These are phyloP conservation scores for Ceratina australensis DNA, from an alignment of 1,140 invertebrate species.

Conservation along the genomic window DNA sequence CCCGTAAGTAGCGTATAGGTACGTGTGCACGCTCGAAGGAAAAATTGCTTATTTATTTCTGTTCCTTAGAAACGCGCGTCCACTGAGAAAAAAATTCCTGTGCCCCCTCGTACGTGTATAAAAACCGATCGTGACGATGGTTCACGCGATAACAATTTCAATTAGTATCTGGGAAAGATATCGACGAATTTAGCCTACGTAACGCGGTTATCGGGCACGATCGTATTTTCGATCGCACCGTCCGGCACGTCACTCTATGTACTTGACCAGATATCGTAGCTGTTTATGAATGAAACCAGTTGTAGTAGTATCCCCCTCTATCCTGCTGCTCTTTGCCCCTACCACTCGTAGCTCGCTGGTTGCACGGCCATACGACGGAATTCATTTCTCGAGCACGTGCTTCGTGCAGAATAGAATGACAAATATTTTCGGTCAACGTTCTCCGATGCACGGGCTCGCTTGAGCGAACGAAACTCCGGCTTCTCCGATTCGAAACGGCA, in stretches of 20 bases:
- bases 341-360: constrained; percentile 29
- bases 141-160: background rate
- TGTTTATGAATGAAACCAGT: constrained; percentile 61
- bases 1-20: no score
- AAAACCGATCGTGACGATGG: background rate
- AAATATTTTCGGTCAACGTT: constrained; percentile 34
- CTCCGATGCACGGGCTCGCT: background rate
- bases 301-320: constrained; percentile 28
- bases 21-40: background rate
- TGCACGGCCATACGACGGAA: constrained; percentile 28
- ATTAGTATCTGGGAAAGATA: background rate
- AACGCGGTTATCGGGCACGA: constrained; percentile 1
- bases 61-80: constrained; percentile 1
- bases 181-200: background rate
- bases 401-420: constrained; percentile 35
- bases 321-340: constrained; percentile 9
- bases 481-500: no score
- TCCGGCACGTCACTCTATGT: background rate
- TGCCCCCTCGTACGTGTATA: background rate
- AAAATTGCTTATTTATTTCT: constrained; percentile 38
- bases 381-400: constrained; percentile 46
- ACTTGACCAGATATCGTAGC: constrained; percentile 45
- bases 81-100: constrained; percentile 2
- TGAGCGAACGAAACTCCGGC: no score
- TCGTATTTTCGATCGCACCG: constrained; percentile 33